Conservation (phyloP, 2,113 vertebrate genomes). For the Thamnaconus septentrionalis region DNA sequence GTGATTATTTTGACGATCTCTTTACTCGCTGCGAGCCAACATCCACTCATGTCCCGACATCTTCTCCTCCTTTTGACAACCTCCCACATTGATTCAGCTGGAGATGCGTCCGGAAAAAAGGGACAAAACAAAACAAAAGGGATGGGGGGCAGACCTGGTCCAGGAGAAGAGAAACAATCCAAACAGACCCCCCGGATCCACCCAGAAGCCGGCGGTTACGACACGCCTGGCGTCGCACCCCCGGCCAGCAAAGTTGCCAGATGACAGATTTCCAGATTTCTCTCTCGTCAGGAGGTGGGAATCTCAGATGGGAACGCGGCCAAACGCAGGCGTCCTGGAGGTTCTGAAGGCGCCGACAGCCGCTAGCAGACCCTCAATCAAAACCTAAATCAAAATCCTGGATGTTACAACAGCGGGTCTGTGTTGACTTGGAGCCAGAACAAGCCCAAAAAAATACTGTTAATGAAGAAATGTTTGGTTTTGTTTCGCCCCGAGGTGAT, state of each 20-base stretch:
- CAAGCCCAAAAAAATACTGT: too few species aligned
- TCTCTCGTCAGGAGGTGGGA: slow-evolving; percentile 13
- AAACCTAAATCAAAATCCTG: too few species aligned
- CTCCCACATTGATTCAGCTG: slow-evolving; percentile 73
- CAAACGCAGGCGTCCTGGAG: slow-evolving; percentile 14
- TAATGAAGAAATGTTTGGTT: too few species aligned
- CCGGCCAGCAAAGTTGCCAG: too few species aligned
- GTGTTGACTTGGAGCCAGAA: too few species aligned
- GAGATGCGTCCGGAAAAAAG: slow-evolving; percentile 35
- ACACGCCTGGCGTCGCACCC: slow-evolving; percentile 10
- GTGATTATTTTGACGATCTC: slow-evolving; percentile 74
- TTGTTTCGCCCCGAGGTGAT: too few species aligned
- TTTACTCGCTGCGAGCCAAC: slow-evolving; percentile 56
- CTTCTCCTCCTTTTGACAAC: slow-evolving; percentile 41
- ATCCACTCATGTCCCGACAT: slow-evolving; percentile 25
- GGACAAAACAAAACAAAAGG: background rate
- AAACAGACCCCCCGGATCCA: slow-evolving; percentile 19
- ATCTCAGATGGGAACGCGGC: slow-evolving; percentile 12
- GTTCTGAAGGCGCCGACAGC: background rate
- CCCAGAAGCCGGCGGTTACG: slow-evolving; percentile 15
- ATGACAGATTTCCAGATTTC: slow-evolving; percentile 13
- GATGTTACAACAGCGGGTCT: too few species aligned
- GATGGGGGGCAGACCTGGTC: slow-evolving; percentile 16
- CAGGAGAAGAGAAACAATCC: slow-evolving; percentile 53
- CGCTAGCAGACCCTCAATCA: too few species aligned